These are phyloP conservation scores for Glaucomys volans DNA, from an alignment of 2,113 vertebrate species.

Conservation along the genomic window DNA sequence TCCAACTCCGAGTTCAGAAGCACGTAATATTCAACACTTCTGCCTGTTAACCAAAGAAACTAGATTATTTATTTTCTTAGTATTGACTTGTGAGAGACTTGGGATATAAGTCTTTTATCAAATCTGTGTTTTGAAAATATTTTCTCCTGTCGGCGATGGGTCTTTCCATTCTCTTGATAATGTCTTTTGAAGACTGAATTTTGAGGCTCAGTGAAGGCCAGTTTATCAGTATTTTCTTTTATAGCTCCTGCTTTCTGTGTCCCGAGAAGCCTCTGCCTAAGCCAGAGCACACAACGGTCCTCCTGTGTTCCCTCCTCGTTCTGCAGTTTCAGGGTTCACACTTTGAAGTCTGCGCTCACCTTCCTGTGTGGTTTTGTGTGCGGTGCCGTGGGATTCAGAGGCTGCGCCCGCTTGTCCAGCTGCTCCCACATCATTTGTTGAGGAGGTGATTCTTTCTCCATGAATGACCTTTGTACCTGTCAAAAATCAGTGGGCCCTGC, in stretches of 20 bases:
- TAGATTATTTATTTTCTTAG: slow-evolving; percentile 9
- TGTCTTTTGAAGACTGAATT: not conserved
- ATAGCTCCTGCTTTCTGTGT: not conserved
- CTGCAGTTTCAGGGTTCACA: not conserved
- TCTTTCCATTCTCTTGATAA: slow-evolving; percentile 20
- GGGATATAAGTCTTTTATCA: not conserved
- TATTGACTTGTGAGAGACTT: not conserved
- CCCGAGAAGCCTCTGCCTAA: not conserved
- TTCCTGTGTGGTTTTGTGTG: no score
- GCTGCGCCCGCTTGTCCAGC: not conserved
- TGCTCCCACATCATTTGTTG: not conserved
- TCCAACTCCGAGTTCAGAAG: not conserved
- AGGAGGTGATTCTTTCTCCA: slow-evolving; percentile 9
- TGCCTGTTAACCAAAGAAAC: not conserved
- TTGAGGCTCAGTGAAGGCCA: not conserved
- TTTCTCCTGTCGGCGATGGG: not conserved
- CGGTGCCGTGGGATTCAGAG: no score
- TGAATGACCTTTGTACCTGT: not conserved
- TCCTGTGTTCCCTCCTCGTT: not conserved
- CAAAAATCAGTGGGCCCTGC: not conserved
- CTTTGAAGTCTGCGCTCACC: not conserved
- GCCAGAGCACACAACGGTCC: not conserved
- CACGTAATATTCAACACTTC: not conserved
- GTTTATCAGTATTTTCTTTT: not conserved
- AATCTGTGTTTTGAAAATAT: not conserved